Base-by-base conservation (phyloP, 2,888 invertebrate species). In the Neria commutata region DNA sequence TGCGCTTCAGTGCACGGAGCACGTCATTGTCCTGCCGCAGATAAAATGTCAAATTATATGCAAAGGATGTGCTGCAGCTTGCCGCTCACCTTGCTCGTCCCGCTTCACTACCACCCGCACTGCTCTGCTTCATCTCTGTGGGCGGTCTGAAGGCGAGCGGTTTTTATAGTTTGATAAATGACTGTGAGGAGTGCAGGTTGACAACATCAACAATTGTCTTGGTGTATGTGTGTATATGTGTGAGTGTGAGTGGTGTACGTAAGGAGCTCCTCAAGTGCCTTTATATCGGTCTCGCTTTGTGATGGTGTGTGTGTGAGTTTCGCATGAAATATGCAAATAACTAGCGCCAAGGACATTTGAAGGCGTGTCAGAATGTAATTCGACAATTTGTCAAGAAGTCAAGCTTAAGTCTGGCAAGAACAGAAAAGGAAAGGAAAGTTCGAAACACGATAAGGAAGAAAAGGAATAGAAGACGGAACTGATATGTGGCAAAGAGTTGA, bases 91-190 rank as follows among this genome's bases (percentile, higher is more conserved):
- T 33, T 33, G 14, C 14, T 33, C 33, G 33, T 14, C 10, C 19
- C n/a, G n/a, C n/a, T 17, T 42, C 42, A 5, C n/a, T 42, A 6
- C 42, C 42, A 16, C 42, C 5, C n/a, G 21, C 21, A 51, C 56
- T 56, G 29, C 25, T 26, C 34, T 54, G n/a, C 47, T 23, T 45
- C 23, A 34, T 25, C 25, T 14, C 46, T n/a, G 14, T 29, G 24
- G 17, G 16, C 46, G 19, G 23, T 42, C 8, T 25, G 16, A 40
- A 17, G 29, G 25, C 34, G 50, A 33, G 59, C 19, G 14, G 59
- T 55, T 52, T 58, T 55, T 59, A 55, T 64, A 61, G 60, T 65
- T 64, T 67, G 67, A 67, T 65, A 65, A 67, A 67, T 67, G 61
- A 64, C 62, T 52, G 59, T 54, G 58, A 56, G 57, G 14, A 8